Percentiles rank a stretch among this genome's conserved stretches.
These are phyloP conservation scores for Chelonoidis abingdonii DNA, from an alignment of 2,113 vertebrate species.

Conservation along the genomic window DNA sequence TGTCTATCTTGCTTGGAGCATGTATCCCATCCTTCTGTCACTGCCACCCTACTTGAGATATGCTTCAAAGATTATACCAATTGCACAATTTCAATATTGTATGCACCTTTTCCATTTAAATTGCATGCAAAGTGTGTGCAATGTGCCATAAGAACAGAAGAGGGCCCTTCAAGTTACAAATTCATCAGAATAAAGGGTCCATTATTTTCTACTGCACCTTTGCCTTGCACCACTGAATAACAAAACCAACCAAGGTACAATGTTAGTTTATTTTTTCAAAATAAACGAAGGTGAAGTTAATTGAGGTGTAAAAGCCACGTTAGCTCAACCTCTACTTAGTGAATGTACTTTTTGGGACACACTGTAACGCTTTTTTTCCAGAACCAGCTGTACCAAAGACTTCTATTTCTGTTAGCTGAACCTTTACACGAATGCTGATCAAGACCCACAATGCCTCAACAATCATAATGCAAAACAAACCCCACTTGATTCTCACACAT, in stretches of 20 bases:
- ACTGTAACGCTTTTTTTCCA: conserved; percentile 34
- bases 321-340: conserved; percentile 40
- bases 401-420: conserved; percentile 47
- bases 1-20: conserved; percentile 5
- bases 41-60: conserved; percentile 12
- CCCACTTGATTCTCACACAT: conserved; percentile 64
- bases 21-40: conserved; percentile 28
- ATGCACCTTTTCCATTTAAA: conserved; percentile 44
- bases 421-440: conserved; percentile 64
- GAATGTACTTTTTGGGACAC: conserved; percentile 42
- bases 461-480: conserved; percentile 47
- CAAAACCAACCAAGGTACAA: conserved; percentile 54
- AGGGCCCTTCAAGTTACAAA: conserved; percentile 62
- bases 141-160: conserved; percentile 64
- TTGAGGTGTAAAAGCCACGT: conserved; percentile 12
- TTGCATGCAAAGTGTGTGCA: conserved; percentile 58
- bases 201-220: conserved; percentile 53
- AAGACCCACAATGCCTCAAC: conserved; percentile 52
- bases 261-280: conserved; percentile 65
- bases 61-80: not conserved
- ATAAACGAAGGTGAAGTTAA: conserved; percentile 47
- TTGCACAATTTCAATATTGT: not conserved
- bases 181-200: conserved; percentile 36
- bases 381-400: conserved; percentile 56
- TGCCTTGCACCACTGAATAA: conserved; percentile 48